Conservation (phyloP, 2,797 vertebrate species). For the Gallirallus australis region DNA sequence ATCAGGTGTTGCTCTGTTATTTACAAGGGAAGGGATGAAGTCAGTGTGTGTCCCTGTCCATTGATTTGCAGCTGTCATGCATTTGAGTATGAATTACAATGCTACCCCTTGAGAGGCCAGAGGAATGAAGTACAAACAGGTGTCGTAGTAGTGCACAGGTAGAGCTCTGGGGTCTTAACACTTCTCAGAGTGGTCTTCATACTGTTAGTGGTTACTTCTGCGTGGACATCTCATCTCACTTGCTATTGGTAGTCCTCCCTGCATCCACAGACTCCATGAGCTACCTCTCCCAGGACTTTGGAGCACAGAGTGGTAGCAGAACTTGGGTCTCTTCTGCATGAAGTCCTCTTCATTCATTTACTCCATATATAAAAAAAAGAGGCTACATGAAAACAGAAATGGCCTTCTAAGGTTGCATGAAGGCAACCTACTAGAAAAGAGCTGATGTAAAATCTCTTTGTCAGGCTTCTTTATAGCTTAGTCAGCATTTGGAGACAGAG, state of each 20-base stretch:
- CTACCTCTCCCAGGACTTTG: neutral
- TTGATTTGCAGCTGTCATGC: rapidly evolving
- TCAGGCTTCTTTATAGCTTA: neutral
- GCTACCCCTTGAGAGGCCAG: neutral
- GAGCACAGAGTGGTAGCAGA: neutral
- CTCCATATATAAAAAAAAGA: neutral
- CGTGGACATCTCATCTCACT: neutral
- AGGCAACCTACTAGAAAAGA: neutral
- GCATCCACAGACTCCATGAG: neutral
- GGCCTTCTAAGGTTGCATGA: neutral
- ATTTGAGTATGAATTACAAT: neutral
- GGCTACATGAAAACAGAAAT: neutral
- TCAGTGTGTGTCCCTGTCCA: neutral
- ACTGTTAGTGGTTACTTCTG: neutral
- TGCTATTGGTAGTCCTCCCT: rapidly evolving
- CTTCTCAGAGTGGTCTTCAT: neutral
- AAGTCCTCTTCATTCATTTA: neutral
- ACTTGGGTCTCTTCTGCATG: neutral
- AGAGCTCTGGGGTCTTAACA: neutral
- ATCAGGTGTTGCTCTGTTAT: neutral
- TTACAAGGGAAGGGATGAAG: neutral
- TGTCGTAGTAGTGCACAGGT: neutral
- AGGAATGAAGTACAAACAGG: neutral
- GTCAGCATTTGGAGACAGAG: neutral
- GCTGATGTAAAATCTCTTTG: neutral